Evolutionary conservation across 2,797 vertebrate species (phyloP), one percentile per base, ranked within the genome.

Genomic region (Anguilla pacifica): DNA sequence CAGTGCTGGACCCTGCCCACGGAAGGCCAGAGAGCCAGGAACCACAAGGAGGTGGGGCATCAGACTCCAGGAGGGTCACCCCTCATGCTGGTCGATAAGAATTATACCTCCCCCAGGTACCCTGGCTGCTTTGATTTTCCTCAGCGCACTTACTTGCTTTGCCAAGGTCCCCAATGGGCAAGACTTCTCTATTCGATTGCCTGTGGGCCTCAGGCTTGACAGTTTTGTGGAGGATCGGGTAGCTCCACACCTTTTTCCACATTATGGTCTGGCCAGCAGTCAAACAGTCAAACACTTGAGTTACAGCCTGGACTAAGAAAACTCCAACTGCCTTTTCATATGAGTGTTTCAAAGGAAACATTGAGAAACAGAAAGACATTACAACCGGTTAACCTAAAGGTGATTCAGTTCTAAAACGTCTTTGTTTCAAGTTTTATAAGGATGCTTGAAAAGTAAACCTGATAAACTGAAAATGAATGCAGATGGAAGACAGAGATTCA

Each of bases 391-490:
- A 89, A 90, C 89, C 79, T 88, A 90, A 91, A 89, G 89, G 90
- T 92, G 89, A 93, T 51, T n/a, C 89, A 91, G 91, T 91, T 94
- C 89, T 91, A 84, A 77, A 86, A 84, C 87, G 55, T 84, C 72
- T 61, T 19, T 49, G 19, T 72, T 83, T 83, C 57, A 49, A 46
- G n/a, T 17, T 81, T 83, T 19, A n/a, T 31, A 83, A 72, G 51
- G 77, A 39, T 13, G 79, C 67, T 61, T 49, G 86, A 59, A 89
- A 87, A 49, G n/a, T 15, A 53, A 88, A 92, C 87, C 89, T 93
- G 91, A 94, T 92, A 93, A 95, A 91, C 91, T 89, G 93, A 94
- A 94, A 35, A 92, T 92, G 95, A 95, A 93, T 92, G 89, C 89
- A 94, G 92, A 93, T 93, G 92, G 91, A 94, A 94, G 89, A 81